Evolutionary conservation across 2,113 vertebrate genomes (phyloP).

Genomic region (Paradisaea rubra): DNA sequence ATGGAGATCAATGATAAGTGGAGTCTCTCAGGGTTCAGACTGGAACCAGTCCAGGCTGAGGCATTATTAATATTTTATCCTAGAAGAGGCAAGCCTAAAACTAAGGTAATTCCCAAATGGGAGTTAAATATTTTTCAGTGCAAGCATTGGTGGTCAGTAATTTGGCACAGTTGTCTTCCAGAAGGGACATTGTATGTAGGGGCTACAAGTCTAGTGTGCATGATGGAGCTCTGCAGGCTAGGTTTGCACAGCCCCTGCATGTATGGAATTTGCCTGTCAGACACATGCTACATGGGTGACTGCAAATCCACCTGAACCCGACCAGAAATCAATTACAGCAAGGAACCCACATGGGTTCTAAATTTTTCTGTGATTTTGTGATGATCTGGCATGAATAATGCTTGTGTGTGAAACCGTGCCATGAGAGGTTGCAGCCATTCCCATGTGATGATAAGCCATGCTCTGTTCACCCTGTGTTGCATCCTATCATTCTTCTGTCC

Average conservation of each 20-base stretch:
- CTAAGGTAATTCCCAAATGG: neutral
- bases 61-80: neutral
- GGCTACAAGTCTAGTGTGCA: neutral
- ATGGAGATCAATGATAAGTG: neutral
- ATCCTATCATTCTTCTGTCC: constrained; percentile 39
- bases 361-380: neutral
- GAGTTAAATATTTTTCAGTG: neutral
- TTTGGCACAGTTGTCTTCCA: neutral
- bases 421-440: neutral
- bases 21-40: neutral
- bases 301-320: neutral
- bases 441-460: neutral
- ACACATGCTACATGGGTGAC: accelerated
- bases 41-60: neutral
- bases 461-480: neutral
- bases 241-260: neutral
- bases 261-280: neutral
- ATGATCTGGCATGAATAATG: neutral
- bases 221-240: neutral
- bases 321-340: neutral
- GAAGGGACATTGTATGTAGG: neutral
- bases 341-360: neutral
- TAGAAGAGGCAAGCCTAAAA: neutral
- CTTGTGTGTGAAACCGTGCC: neutral
- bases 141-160: neutral